Percentiles rank a stretch among this genome's conserved stretches.
Evolutionary conservation across 2,888 invertebrate species (phyloP).

Genomic region (Vesta saturnalis): DNA sequence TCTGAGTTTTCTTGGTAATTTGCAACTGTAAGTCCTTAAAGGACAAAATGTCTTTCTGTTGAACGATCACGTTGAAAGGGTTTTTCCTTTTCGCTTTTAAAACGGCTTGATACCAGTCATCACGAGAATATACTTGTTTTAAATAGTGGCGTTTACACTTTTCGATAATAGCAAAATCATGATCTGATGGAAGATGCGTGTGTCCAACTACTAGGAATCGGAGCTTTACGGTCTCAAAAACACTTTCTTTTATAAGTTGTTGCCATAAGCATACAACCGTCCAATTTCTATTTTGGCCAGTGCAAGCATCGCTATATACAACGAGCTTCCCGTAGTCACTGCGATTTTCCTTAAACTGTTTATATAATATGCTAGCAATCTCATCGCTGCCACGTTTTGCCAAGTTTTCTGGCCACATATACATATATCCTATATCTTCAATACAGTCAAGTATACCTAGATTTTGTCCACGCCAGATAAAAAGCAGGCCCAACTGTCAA

Average conservation of each 20-base stretch:
- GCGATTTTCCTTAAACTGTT: constrained; percentile 32
- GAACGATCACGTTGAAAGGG: no score
- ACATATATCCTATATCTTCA: no score
- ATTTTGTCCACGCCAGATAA: constrained; percentile 42
- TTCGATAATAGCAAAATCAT: no score
- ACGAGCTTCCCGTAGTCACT: constrained; percentile 26
- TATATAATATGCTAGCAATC: constrained; percentile 34
- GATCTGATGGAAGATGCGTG: no score
- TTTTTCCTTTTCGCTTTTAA: no score
- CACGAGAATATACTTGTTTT: background rate
- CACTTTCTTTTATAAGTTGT: constrained; percentile 28
- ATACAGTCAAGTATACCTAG: constrained; percentile 37
- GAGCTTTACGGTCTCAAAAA: constrained; percentile 33
- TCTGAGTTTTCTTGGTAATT: background rate
- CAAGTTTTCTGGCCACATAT: no score
- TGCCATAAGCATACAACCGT: constrained; percentile 31
- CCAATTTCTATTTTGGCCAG: constrained; percentile 40
- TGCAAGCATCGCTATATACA: constrained; percentile 34
- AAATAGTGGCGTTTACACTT: no score
- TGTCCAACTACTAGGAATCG: constrained; percentile 32
- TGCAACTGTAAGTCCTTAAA: background rate
- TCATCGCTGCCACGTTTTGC: constrained; percentile 11
- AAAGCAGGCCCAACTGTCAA: constrained; percentile 40
- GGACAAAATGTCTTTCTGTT: no score
- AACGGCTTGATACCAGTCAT: no score